These are phyloP conservation scores for Australoheros facetus DNA, from an alignment of 2,797 vertebrate species.

Conservation along the genomic window DNA sequence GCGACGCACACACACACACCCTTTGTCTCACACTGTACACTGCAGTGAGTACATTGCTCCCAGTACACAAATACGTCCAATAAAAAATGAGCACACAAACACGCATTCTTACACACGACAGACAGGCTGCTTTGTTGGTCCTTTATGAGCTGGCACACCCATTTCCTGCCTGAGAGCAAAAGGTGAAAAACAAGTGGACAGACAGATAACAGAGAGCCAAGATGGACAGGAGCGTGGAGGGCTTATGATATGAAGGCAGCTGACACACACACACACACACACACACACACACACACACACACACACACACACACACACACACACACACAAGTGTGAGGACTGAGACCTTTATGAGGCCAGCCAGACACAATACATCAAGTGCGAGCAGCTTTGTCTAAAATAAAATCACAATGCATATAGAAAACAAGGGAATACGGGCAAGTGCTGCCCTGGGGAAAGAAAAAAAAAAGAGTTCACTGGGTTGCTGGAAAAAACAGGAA, in stretches of 20 bases:
- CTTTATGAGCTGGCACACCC: conserved; percentile 45
- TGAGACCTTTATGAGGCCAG: conserved; percentile 29
- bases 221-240: background rate
- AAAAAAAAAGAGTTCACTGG: conserved; percentile 68
- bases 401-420: conserved; percentile 56
- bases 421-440: conserved; percentile 40
- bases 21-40: conserved; percentile 50
- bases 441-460: conserved; percentile 69
- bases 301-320: background rate
- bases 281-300: background rate
- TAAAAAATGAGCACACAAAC: conserved; percentile 21
- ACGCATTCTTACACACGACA: background rate
- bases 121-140: conserved; percentile 25
- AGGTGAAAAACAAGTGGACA: conserved; percentile 49
- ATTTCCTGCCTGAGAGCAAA: conserved; percentile 51
- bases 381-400: conserved; percentile 52
- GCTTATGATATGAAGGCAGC: background rate
- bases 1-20: conserved; percentile 31
- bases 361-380: conserved; percentile 42
- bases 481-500: conserved; percentile 82
- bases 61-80: conserved; percentile 8
- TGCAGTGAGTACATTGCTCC: conserved; percentile 35
- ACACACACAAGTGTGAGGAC: background rate
- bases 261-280: background rate
- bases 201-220: conserved; percentile 19